These are phyloP conservation scores for Sterrhoptilus dennistouni DNA, from an alignment of 2,113 vertebrate species.

Conservation along the genomic window DNA sequence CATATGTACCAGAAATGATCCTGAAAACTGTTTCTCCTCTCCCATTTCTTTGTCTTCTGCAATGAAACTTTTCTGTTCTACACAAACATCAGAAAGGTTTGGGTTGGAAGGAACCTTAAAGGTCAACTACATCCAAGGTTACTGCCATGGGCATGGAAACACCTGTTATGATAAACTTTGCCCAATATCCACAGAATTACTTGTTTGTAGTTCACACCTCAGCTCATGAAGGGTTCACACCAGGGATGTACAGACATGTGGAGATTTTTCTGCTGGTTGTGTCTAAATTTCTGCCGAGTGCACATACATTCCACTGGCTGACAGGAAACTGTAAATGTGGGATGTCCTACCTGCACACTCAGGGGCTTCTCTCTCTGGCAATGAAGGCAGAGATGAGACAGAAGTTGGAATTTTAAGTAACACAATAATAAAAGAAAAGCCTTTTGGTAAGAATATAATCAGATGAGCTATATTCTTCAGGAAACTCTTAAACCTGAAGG, in stretches of 20 bases:
- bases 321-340: not conserved
- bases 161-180: not conserved
- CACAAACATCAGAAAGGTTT: not conserved
- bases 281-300: not conserved
- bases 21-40: not conserved
- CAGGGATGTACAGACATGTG: not conserved
- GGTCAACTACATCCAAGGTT: not conserved
- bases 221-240: rapidly evolving
- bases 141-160: not conserved
- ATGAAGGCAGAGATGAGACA: not conserved
- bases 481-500: not conserved
- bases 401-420: not conserved
- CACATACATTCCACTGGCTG: rapidly evolving
- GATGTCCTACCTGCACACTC: not conserved
- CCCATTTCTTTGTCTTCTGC: not conserved
- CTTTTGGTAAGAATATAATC: not conserved
- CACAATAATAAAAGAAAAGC: not conserved
- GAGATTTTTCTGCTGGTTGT: not conserved
- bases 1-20: not conserved
- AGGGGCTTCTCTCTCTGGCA: not conserved
- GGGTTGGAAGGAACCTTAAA: not conserved
- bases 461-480: not conserved
- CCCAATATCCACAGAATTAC: too few relatives aligned
- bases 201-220: not conserved
- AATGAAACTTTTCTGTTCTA: not conserved